Evolutionary conservation across 1,140 invertebrate genomes (phyloP), one percentile per base, ranked within the genome.

Genomic region (Lerema accius): DNA sequence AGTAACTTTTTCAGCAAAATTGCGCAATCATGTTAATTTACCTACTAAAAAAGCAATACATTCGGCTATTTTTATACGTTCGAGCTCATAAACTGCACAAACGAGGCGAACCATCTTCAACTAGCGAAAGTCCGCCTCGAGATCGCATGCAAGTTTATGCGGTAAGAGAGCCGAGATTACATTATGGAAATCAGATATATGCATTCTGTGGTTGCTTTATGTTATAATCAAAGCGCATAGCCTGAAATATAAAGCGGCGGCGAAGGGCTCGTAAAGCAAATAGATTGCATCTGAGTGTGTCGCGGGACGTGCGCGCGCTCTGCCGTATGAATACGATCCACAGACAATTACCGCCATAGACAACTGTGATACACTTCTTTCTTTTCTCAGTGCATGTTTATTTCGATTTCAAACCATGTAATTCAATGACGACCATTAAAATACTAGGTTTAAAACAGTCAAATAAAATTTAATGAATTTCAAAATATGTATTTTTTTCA

Each of bases 201-300:
- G 53, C 64, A 67, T 73, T 61, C 55, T 49, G 72, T 63, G 16
- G 71, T 63, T 69, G 65, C 69, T 75, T 75, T 71, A 73, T 74
- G 67, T 63, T 76, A 76, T 74, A 76, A 78, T 80, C 72, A 70
- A 63, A 68, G 43, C 46, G 64, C 49, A 61, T 67, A 40, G 65
- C 53, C 55, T 62, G 60, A 53, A 60, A 63, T 64, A 67, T 67
- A 73, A 73, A 73, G 72, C 56, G 73, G 68, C 68, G 65, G 48
- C 67, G 53, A 58, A 63, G 50, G 56, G 65, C 39, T 71, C 75
- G 72, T 83, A 84, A 86, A 85, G 68, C 73, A 82, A 77, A 79
- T 77, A 80, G 83, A 86, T 88, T 84, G 67, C 79, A 86, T 88
- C 83, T 80, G 51, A 61, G 53, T 62, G 59, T 69, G 53, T 62